A percentile compares a stretch with the other conserved stretches of the same genome.
Evolutionary conservation across 1,140 invertebrate species (phyloP).

Genomic region (Pseudomyrmex cubaensis): DNA sequence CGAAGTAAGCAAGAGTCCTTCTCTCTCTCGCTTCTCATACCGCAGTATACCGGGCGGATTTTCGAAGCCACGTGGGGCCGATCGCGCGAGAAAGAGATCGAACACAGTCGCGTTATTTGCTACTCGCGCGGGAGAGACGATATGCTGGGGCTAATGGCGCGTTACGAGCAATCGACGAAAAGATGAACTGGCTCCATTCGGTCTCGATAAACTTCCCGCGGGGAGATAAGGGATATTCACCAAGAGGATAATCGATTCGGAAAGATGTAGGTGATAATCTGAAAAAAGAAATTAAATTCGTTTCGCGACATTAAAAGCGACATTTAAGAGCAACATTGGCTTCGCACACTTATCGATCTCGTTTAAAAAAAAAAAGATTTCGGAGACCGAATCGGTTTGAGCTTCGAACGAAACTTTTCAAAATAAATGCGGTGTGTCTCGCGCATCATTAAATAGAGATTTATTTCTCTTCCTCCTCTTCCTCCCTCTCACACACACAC

Average conservation of each 20-base stretch:
- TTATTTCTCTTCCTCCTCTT: too few species aligned
- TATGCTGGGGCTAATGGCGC: constrained; percentile 29
- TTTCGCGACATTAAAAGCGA: background rate
- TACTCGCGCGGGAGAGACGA: constrained; percentile 10
- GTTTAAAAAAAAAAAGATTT: too few species aligned
- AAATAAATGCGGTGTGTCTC: too few species aligned
- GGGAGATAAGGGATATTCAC: constrained; percentile 41
- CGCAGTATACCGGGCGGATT: constrained; percentile 18
- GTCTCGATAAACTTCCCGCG: constrained; percentile 44
- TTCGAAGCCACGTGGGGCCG: constrained; percentile 68
- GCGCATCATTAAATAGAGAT: too few species aligned
- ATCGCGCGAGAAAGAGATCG: constrained; percentile 41
- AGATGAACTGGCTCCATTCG: constrained; percentile 58
- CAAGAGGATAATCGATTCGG: constrained; percentile 15
- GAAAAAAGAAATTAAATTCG: background rate
- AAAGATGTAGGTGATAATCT: background rate
- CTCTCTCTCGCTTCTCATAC: background rate
- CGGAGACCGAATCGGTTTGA: too few species aligned
- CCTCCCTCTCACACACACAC: too few species aligned
- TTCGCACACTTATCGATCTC: too few species aligned
- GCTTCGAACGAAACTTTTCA: too few species aligned
- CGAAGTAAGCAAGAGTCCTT: constrained; percentile 58
- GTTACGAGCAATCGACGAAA: constrained; percentile 55
- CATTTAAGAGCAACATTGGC: too few species aligned
- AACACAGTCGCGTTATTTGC: constrained; percentile 8